Base-by-base conservation (phyloP, 2,888 invertebrate species). In the Chaetogeoica ovagalla region DNA sequence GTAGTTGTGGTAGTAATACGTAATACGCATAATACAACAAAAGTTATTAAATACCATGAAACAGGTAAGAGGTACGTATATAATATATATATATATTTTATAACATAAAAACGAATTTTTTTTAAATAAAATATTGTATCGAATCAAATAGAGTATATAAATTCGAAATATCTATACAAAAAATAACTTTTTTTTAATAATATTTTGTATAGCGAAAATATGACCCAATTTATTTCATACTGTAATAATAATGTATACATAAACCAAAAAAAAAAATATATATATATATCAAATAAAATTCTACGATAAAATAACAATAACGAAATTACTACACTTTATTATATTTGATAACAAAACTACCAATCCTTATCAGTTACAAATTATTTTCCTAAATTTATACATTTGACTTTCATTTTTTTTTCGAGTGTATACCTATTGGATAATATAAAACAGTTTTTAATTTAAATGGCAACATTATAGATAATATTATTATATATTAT, bases 211-310 rank as follows among this genome's bases (percentile, higher is more conserved):
- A 39, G 55, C 8, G 57, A 74, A 65, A 74, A 65, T 65, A 65
- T 74, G 65, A 74, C 74, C 74, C 30, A 65, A 74, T 65, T 74
- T 65, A 13, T 8, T 68, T 68, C 23, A 11, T n/a, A n/a, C n/a
- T n/a, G n/a, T 23, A 17, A 60, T 60, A 60, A 60, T 60, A 23
- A 55, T 55, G 19, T 55, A 55, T 13, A 48, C n/a, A n/a, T n/a
- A n/a, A n/a, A n/a, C n/a, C n/a, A n/a, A n/a, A n/a, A n/a, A n/a
- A n/a, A n/a, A n/a, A n/a, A n/a, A n/a, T n/a, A n/a, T n/a, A n/a
- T n/a, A n/a, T n/a, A n/a, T n/a, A n/a, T n/a, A n/a, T n/a, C n/a
- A n/a, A n/a, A n/a, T n/a, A n/a, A n/a, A n/a, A n/a, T n/a, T n/a
- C n/a, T n/a, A n/a, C n/a, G n/a, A n/a, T n/a, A n/a, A n/a, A n/a